A percentile compares a stretch with the other conserved stretches of the same genome.
These are phyloP conservation scores for Myiopsitta monachus DNA, from an alignment of 2,113 vertebrate genomes.

Conservation along the genomic window DNA sequence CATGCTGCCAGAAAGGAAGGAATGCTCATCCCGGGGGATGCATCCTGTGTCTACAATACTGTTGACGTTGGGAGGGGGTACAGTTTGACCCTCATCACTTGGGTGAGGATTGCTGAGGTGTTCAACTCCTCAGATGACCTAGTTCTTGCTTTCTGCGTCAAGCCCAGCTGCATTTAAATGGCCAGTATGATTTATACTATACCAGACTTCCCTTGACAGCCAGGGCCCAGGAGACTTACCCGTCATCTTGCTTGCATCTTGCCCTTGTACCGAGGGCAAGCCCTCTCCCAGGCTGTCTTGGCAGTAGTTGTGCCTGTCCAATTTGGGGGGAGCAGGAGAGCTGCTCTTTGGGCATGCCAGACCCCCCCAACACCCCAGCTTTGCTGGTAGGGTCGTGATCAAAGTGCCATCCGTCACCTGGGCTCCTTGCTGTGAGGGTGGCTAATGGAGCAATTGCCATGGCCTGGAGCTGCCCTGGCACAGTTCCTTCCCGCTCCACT, in stretches of 20 bases:
- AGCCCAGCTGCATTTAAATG: not conserved
- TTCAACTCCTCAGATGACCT: not conserved
- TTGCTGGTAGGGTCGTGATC: not conserved
- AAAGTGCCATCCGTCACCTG: rapidly evolving
- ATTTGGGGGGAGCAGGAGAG: not conserved
- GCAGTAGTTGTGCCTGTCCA: rapidly evolving
- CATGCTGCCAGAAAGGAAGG: not conserved
- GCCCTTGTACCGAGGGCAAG: not conserved
- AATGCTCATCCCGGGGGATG: not conserved
- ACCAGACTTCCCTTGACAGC: not conserved
- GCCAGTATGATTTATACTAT: not conserved
- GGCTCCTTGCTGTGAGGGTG: rapidly evolving
- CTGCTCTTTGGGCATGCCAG: not conserved
- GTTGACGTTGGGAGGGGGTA: not conserved
- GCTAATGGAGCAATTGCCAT: rapidly evolving
- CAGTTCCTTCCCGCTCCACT: not conserved
- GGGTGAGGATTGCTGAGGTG: not conserved
- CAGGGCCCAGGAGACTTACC: not conserved
- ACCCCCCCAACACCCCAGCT: not conserved
- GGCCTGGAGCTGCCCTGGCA: not conserved
- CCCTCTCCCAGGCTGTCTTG: not conserved
- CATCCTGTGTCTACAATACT: not conserved
- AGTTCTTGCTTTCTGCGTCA: not conserved
- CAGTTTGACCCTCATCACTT: not conserved
- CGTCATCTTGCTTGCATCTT: not conserved